Evolutionary conservation across 2,888 invertebrate genomes (phyloP).

Genomic region (Apantesis nais): DNA sequence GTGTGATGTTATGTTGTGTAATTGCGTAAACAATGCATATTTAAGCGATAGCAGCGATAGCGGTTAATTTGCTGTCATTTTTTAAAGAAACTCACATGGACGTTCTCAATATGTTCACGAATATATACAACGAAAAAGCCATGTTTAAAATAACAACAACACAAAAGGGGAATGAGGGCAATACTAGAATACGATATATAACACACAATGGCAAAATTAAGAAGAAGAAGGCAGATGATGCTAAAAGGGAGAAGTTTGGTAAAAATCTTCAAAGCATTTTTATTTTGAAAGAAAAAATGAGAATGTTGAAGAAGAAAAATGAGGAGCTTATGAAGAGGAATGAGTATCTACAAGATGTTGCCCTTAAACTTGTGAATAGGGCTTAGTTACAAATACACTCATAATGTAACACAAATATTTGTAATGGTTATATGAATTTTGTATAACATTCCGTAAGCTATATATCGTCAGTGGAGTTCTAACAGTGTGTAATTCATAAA

Average conservation of each 20-base stretch:
- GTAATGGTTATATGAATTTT: neutral
- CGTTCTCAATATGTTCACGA: conserved; percentile 54
- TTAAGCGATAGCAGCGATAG: too few relatives aligned
- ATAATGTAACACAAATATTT: neutral
- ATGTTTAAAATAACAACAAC: conserved; percentile 63
- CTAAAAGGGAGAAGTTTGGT: conserved; percentile 33
- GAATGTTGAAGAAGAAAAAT: conserved; percentile 36
- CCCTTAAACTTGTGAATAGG: conserved; percentile 23
- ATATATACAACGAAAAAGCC: conserved; percentile 56
- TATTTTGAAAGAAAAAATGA: conserved; percentile 41
- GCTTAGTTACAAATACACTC: neutral
- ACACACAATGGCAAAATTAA: conserved; percentile 46
- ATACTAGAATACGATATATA: conserved; percentile 57
- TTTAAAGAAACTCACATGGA: conserved; percentile 54
- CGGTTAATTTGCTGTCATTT: conserved; percentile 55
- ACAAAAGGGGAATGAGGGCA: conserved; percentile 55
- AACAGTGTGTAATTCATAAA: too few relatives aligned
- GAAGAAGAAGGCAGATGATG: conserved; percentile 41
- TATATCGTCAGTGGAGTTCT: neutral
- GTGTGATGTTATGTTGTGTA: too few relatives aligned
- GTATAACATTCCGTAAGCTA: neutral
- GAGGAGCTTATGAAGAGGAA: conserved; percentile 33
- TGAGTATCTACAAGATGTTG: conserved; percentile 39
- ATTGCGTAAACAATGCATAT: too few relatives aligned
- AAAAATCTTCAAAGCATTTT: conserved; percentile 38